Percentiles rank a stretch among this genome's conserved stretches.
Conservation (phyloP, 2,797 vertebrate genomes). For the Hemitrygon akajei region DNA sequence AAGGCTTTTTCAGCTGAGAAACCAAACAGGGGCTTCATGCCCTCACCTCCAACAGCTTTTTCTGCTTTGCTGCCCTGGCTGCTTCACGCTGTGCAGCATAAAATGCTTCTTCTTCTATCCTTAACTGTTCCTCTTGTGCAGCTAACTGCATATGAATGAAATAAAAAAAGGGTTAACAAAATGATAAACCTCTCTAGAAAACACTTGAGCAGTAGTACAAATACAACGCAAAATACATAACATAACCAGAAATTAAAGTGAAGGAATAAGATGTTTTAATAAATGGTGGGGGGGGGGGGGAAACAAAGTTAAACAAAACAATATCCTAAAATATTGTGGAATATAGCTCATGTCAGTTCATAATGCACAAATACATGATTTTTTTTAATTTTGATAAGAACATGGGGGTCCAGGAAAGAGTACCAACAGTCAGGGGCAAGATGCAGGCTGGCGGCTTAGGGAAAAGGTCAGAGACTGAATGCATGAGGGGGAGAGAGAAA, state of each 20-base stretch:
- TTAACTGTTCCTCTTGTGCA: constrained; percentile 98
- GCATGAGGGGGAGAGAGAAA: too few relatives aligned
- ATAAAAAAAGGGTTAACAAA: constrained; percentile 71
- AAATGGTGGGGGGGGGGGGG: too few relatives aligned
- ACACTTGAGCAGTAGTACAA: not conserved
- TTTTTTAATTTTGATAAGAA: too few relatives aligned
- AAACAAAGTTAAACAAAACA: not conserved
- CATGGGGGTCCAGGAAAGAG: too few relatives aligned
- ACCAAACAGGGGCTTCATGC: constrained; percentile 61
- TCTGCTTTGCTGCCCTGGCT: constrained; percentile 88
- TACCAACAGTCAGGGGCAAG: too few relatives aligned
- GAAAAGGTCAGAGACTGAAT: too few relatives aligned
- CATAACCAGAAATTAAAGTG: constrained; percentile 34
- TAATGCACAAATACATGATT: too few relatives aligned
- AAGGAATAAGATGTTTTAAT: constrained; percentile 41
- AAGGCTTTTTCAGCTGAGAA: constrained; percentile 42
- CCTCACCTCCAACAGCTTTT: constrained; percentile 94
- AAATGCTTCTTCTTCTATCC: constrained; percentile 98
- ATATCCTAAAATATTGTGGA: not conserved
- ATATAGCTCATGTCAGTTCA: not conserved
- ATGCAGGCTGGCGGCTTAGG: too few relatives aligned
- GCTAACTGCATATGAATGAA: constrained; percentile 93
- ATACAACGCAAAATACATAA: constrained; percentile 47
- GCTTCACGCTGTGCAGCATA: constrained; percentile 88
- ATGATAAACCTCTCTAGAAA: constrained; percentile 67